Evolutionary conservation across 2,888 invertebrate species (phyloP).

Genomic region (Cryptus viduatorius): DNA sequence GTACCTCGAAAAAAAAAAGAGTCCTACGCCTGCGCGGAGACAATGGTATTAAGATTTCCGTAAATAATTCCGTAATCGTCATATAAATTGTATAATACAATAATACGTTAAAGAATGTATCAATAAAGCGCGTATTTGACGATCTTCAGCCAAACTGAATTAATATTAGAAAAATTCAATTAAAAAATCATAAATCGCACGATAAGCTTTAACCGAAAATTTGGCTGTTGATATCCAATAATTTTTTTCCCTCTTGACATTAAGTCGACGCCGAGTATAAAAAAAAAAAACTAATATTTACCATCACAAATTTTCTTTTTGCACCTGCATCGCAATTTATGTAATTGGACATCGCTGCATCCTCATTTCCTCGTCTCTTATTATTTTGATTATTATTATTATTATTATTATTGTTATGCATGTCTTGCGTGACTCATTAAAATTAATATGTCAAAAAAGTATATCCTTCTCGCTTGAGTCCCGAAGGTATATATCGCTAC

Average conservation of each 20-base stretch:
- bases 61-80: conserved; percentile 2
- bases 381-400: conserved; percentile 27
- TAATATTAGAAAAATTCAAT: not conserved
- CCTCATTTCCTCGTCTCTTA: not conserved
- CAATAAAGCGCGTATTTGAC: not conserved
- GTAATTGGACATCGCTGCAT: conserved; percentile 38
- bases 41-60: not conserved
- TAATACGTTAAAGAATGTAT: not conserved
- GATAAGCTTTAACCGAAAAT: not conserved
- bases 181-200: not conserved
- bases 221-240: not conserved
- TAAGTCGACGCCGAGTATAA: not conserved
- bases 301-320: not conserved
- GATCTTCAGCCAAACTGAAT: not conserved
- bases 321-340: conserved; percentile 45
- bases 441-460: conserved; percentile 48
- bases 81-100: not conserved
- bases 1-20: not conserved
- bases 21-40: not conserved
- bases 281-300: not conserved
- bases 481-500: conserved; percentile 47
- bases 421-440: conserved; percentile 56
- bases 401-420: conserved; percentile 44
- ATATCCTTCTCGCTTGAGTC: conserved; percentile 13
- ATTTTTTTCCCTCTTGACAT: not conserved